phyloP scores from a whole-genome alignment of 1,140 invertebrate species.

The Bombus turneri region DNA sequence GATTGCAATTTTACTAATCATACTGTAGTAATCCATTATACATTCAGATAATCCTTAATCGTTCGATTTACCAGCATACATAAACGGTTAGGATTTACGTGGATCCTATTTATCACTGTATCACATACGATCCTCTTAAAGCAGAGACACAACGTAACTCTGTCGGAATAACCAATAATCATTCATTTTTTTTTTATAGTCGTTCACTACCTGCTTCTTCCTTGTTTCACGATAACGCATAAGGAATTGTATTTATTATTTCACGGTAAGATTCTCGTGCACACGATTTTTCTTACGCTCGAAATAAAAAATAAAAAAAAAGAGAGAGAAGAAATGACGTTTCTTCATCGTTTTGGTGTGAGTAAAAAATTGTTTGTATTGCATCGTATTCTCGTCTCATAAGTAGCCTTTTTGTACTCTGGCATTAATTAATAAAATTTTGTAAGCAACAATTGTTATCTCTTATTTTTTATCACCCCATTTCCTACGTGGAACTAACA shows the following conservation, averaged over 20 bases:
- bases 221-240: constrained; percentile 35
- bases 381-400: constrained; percentile 70
- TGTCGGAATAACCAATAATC: constrained; percentile 3
- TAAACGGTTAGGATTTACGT: constrained; percentile 6
- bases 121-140: background rate
- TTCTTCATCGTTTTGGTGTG: constrained; percentile 69
- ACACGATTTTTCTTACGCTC: constrained; percentile 48
- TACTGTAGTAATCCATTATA: constrained; percentile 27
- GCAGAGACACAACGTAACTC: background rate
- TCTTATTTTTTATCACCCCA: background rate
- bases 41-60: constrained; percentile 4
- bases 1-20: constrained; percentile 22
- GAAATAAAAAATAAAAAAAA: background rate
- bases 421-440: constrained; percentile 80
- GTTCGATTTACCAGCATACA: background rate
- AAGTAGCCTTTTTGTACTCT: constrained; percentile 78
- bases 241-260: constrained; percentile 51
- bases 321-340: background rate
- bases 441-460: constrained; percentile 70
- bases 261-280: constrained; percentile 15
- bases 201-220: constrained; percentile 33
- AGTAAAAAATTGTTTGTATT: constrained; percentile 73
- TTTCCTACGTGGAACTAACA: no score
- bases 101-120: constrained; percentile 24
- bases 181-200: constrained; percentile 23